Percentiles rank a stretch among this genome's conserved stretches.
These are phyloP conservation scores for Leptinotarsa defecta DNA, from an alignment of 1,140 invertebrate genomes.

Conservation along the genomic window DNA sequence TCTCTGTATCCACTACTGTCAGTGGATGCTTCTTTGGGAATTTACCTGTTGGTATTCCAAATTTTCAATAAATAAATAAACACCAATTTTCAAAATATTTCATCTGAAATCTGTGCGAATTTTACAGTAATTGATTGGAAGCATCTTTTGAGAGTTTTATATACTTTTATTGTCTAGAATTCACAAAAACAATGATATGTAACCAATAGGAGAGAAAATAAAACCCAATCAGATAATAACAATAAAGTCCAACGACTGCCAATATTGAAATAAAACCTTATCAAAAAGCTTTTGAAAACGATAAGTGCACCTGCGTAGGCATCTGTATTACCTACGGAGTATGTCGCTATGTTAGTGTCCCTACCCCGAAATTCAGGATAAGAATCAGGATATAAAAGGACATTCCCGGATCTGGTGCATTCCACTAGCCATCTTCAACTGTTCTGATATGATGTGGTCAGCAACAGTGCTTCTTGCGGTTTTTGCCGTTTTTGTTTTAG, in stretches of 20 bases:
- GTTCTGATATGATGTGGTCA: conserved; percentile 4
- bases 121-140: no score
- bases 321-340: not conserved
- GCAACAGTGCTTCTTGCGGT: conserved; percentile 13
- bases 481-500: conserved; percentile 2
- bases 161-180: no score
- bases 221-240: not conserved
- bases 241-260: not conserved
- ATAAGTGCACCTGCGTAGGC: conserved; percentile 13
- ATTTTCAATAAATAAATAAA: no score
- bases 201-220: not conserved
- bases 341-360: conserved; percentile 5
- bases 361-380: conserved; percentile 9
- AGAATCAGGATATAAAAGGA: conserved; percentile 14
- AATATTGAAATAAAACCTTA: not conserved
- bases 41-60: no score
- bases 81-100: no score
- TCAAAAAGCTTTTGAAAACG: not conserved
- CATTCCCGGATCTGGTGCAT: not conserved
- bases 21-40: no score
- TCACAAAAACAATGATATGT: no score
- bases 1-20: no score
- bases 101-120: no score
- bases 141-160: no score
- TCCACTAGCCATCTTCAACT: conserved; percentile 9